Evolutionary conservation across 2,797 vertebrate species (phyloP), one percentile per base, ranked within the genome.

Genomic region (Acanthornis magna): DNA sequence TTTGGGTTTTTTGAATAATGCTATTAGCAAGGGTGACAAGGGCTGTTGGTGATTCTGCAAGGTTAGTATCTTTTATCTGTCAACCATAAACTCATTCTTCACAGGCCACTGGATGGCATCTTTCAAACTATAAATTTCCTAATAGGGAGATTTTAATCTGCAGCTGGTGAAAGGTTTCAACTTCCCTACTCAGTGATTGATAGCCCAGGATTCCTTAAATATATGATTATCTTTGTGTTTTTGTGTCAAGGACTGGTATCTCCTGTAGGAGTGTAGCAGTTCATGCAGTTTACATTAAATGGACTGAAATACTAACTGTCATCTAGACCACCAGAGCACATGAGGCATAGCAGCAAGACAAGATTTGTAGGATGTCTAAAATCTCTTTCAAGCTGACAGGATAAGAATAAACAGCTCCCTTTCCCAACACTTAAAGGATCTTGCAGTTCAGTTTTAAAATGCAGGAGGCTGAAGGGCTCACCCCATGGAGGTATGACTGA

Each of bases 81-180:
- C 82, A 84, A 3, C 47, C 62, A 40, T 50, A 42, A 93, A 67
- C 27, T 82, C 14, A 18, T 74, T 88, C 25, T 88, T 91, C 55
- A 43, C 51, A 91, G 73, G 34, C 72, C 72, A 50, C 36, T 88
- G 90, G 62, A 84, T 3, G 10, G 80, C 74, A 68, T 76, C 40
- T 80, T 66, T 66, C 62, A 63, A 89, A 70, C 36, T 34, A 18
- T 73, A 0, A 57, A 48, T 88, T 95, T 90, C 93, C 53, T 79
- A 85, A 79, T 57, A 90, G 88, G 45, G 94, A 82, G 45, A 76
- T 91, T 88, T 94, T 81, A 67, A 91, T 94, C 63, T 93, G 54
- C 38, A 67, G 74, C 18, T 6, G 82, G 50, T 91, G 61, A 91
- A 91, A 89, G 50, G 19, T 89, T 94, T 81, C 67, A 50, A 0